Evolutionary conservation across 2,888 invertebrate species (phyloP), one percentile per base, ranked within the genome.

Genomic region (Lydus trimaculatus): DNA sequence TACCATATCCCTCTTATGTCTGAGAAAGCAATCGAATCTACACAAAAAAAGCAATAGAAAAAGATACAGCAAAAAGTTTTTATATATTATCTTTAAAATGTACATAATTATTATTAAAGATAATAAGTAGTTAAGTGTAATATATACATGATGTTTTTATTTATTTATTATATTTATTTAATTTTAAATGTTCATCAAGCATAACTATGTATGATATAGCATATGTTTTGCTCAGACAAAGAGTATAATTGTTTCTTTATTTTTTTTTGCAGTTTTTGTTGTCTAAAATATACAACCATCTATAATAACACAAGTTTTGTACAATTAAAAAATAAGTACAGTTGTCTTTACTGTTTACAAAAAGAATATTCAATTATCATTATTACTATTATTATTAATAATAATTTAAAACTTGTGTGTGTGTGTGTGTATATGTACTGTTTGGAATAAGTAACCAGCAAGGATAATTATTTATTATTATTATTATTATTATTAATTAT

Each of bases 241-340:
- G 77, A 79, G 79, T 68, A 73, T 72, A 76, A 75, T 73, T 74
- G 80, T 13, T n/a, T 39, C 2, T 39, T 15, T 39, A 5, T 39
- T 39, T 15, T 39, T 39, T 39, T 39, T 39, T 39, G 2, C 4
- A n/a, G 1, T 39, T 23, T 8, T 52, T 6, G 11, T 33, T 33
- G 33, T 52, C n/a, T 52, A 52, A 52, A 79, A 80, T 80, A 78
- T 79, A 43, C 82, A 82, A 82, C 79, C 80, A 79, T 77, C 76
- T 79, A 81, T 2, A 28, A 81, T 81, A 78, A 88, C 88, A 89
- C 89, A 90, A 89, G 11, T 52, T 90, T 90, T 90, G 90, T 90
- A 90, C 89, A 88, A 89, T 89, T 87, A 88, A 77, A 80, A 80
- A 84, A 89, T 89, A 89, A 90, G 89, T 89, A 90, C 89, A 90